Base-by-base conservation (phyloP, 2,113 vertebrate species). In the Spermophilus dauricus region DNA sequence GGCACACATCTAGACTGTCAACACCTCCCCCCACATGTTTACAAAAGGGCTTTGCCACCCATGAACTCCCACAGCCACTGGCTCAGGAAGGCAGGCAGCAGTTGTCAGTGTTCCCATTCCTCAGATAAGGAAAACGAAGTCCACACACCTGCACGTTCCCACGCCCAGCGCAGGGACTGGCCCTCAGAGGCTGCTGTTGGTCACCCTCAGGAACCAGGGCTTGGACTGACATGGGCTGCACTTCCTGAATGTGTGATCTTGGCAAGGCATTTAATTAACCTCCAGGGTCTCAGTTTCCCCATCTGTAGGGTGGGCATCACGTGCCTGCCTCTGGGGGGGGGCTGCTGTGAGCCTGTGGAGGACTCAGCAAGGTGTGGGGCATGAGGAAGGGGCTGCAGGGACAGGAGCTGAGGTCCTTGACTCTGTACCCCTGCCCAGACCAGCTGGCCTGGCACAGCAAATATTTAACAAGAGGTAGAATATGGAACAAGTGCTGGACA, bases 281-380 rank as follows among this genome's bases (percentile, higher is more conserved):
- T 78, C 48, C 16, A 26, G 65, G 5, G 37, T 51, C 61, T 95
- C 67, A 63, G 63, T 65, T 80, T 91, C 58, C 72, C 88, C 17
- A 26, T 22, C 95, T 69, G 70, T 67, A 76, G 58, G 42, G 70
- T 10, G 45, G 67, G 67, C 56, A 70, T 42, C 51, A 42, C 4
- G 10, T 4, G 13, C 45, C 63, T 53, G 56, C 24, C 75, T 86
- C 28, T 0, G 0, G 2, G 48, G 0, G 2, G 48, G 48, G 48
- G 82, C 42, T 42, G 8, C 13, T 20, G 42, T 39, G 86, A 34
- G 32, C 72, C 70, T 28, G 9, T 8, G 61, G 34, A 84, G 17
- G 48, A 39, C 48, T 42, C n/a, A 34, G 80, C 32, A 12, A 14
- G 65, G 30, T 6, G 42, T 32, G 34, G 39, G 75, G 8, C 63